These are phyloP conservation scores for Sturnus vulgaris DNA, from an alignment of 2,113 vertebrate species.

Conservation along the genomic window DNA sequence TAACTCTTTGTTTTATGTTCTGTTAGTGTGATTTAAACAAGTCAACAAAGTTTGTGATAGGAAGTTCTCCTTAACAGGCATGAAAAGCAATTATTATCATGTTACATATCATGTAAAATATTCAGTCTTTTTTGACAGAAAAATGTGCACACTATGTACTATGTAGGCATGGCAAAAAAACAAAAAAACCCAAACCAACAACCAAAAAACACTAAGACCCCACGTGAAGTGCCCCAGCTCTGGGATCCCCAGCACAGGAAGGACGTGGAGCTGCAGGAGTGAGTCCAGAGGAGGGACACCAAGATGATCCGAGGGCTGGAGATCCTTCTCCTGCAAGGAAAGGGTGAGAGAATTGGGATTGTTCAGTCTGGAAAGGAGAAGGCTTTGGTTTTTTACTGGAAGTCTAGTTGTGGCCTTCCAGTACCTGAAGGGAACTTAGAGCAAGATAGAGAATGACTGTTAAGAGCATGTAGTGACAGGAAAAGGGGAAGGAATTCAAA, in stretches of 20 bases:
- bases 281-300: not conserved
- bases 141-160: conserved; percentile 47
- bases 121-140: conserved; percentile 62
- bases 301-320: not conserved
- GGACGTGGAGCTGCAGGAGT: not conserved
- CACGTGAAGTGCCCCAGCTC: not conserved
- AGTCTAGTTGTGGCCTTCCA: not conserved
- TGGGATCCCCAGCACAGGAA: not conserved
- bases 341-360: not conserved
- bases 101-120: conserved; percentile 62
- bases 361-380: not conserved
- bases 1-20: conserved; percentile 51
- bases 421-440: not conserved
- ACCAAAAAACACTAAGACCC: not conserved
- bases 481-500: not conserved
- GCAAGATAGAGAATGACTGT: not conserved
- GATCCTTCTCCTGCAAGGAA: not conserved
- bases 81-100: conserved; percentile 63
- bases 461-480: no score
- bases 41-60: conserved; percentile 44
- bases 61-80: conserved; percentile 67
- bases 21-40: conserved; percentile 64
- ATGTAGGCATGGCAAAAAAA: conserved; percentile 71
- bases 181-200: not conserved
- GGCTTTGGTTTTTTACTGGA: not conserved